These are phyloP conservation scores for Megalops cyprinoides DNA, from an alignment of 2,797 vertebrate species.

Conservation along the genomic window DNA sequence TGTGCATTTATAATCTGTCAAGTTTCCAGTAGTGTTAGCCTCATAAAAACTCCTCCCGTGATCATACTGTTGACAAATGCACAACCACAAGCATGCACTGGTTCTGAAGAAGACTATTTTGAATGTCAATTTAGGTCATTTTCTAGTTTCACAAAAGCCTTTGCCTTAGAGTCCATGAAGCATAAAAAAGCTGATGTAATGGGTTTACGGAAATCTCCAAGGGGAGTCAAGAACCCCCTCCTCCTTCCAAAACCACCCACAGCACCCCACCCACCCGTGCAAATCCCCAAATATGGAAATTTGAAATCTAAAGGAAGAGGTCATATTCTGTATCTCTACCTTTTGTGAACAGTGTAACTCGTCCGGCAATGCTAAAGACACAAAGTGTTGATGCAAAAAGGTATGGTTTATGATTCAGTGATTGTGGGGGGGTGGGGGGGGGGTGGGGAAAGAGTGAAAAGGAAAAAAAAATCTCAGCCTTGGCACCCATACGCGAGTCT, in stretches of 20 bases:
- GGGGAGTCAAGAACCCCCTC: constrained; percentile 59
- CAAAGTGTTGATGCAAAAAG: constrained; percentile 22
- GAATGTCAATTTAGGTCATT: constrained; percentile 77
- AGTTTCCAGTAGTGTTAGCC: neutral
- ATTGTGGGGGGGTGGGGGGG: constrained; percentile 54
- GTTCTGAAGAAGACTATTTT: constrained; percentile 44
- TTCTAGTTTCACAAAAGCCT: constrained; percentile 72
- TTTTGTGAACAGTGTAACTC: constrained; percentile 16
- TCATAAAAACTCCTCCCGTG: constrained; percentile 34
- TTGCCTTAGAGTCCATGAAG: constrained; percentile 66
- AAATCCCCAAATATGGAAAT: constrained; percentile 42
- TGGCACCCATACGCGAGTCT: constrained; percentile 60
- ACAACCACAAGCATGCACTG: constrained; percentile 46
- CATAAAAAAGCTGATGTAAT: constrained; percentile 79
- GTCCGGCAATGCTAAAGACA: constrained; percentile 23
- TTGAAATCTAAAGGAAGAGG: constrained; percentile 17
- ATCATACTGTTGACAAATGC: constrained; percentile 61
- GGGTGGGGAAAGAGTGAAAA: constrained; percentile 40
- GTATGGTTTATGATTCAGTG: constrained; percentile 61
- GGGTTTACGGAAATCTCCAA: constrained; percentile 76
- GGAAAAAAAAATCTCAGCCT: constrained; percentile 70
- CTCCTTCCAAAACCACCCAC: neutral
- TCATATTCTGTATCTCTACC: constrained; percentile 1
- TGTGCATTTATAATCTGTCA: neutral
- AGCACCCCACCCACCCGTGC: neutral